Evolutionary conservation across 2,113 vertebrate genomes (phyloP).

Genomic region (Phyllostomus discolor): DNA sequence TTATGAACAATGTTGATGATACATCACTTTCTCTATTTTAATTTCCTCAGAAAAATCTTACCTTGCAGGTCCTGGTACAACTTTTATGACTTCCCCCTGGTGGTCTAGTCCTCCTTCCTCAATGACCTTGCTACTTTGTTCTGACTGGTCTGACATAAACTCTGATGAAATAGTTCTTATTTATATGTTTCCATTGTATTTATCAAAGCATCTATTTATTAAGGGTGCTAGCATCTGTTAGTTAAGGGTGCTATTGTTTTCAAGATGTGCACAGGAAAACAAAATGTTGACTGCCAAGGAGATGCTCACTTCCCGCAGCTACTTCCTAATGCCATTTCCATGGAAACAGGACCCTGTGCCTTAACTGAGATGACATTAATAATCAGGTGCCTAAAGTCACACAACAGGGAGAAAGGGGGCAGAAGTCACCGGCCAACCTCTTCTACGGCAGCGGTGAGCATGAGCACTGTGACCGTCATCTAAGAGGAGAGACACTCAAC

Average conservation of each 20-base stretch:
- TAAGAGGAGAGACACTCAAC: not conserved
- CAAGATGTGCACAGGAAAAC: constrained; percentile 59
- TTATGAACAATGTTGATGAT: not conserved
- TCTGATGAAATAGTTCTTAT: not conserved
- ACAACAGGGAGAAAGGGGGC: constrained; percentile 63
- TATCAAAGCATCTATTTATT: constrained; percentile 7
- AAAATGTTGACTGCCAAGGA: constrained; percentile 50
- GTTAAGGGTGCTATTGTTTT: constrained; percentile 27
- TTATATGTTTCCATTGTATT: constrained; percentile 42
- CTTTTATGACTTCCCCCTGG: not conserved
- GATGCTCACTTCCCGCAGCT: constrained; percentile 52
- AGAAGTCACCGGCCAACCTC: constrained; percentile 68
- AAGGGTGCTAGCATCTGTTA: not conserved
- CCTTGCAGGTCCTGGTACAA: not conserved
- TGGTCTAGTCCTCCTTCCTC: not conserved
- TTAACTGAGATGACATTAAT: constrained; percentile 76
- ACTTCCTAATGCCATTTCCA: constrained; percentile 76
- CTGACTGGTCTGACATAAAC: not conserved
- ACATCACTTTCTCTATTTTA: not conserved
- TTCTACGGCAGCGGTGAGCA: not conserved
- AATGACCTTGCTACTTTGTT: not conserved
- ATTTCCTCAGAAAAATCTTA: not conserved
- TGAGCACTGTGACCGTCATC: not conserved
- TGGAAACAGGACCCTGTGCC: constrained; percentile 70
- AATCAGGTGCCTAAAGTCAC: constrained; percentile 70